Conservation (phyloP, 2,888 invertebrate species). For the Tiliacea aurago region DNA sequence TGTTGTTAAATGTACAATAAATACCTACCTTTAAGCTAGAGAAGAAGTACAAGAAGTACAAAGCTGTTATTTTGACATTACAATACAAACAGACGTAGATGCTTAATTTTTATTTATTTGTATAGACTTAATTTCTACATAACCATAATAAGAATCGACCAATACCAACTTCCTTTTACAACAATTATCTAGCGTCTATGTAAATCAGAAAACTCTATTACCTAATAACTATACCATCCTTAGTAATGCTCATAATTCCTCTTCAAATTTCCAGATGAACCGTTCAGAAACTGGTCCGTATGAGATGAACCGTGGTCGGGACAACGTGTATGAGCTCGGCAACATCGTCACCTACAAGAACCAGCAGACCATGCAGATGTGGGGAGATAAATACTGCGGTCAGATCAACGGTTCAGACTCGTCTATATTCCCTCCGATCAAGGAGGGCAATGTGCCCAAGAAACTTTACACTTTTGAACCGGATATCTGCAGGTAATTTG, state of each 20-base stretch:
- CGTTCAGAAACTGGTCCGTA: slow-evolving; percentile 88
- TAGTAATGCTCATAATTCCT: background rate
- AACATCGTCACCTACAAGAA: slow-evolving; percentile 86
- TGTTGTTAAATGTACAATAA: no score
- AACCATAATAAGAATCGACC: background rate
- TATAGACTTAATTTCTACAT: background rate
- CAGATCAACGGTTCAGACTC: slow-evolving; percentile 90
- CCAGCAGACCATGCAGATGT: slow-evolving; percentile 76
- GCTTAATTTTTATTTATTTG: no score
- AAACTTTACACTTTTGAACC: slow-evolving; percentile 88
- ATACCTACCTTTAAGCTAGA: no score
- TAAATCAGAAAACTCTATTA: background rate
- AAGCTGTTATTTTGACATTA: no score
- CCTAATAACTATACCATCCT: background rate
- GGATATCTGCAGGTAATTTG: slow-evolving; percentile 89
- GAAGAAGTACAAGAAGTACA: no score
- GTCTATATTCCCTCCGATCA: slow-evolving; percentile 89
- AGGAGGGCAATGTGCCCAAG: slow-evolving; percentile 76
- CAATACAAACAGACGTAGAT: no score
- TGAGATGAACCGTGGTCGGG: slow-evolving; percentile 88
- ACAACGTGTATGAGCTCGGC: slow-evolving; percentile 86
- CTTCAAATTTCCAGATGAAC: slow-evolving; percentile 84
- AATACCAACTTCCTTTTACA: background rate
- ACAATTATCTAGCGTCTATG: background rate
- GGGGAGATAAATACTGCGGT: slow-evolving; percentile 87